phyloP scores from a whole-genome alignment of 1,140 invertebrate species.

The Battus philenor region DNA sequence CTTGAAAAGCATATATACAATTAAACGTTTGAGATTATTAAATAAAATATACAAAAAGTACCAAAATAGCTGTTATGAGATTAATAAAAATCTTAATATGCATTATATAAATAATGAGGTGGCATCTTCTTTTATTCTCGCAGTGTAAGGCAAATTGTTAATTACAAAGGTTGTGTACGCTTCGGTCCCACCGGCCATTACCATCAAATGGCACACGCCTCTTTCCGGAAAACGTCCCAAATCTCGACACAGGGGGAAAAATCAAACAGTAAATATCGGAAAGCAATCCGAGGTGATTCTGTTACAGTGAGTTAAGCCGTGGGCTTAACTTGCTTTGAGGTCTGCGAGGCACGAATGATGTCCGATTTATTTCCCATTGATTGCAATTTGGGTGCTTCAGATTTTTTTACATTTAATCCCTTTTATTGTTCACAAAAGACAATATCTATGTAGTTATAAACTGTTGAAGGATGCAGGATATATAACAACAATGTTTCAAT shows the following conservation, averaged over 20 bases:
- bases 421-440: no score
- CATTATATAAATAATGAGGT: constrained; percentile 53
- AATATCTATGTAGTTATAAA: no score
- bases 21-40: no score
- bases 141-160: constrained; percentile 56
- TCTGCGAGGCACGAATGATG: constrained; percentile 1
- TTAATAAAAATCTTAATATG: no score
- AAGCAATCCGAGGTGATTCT: constrained; percentile 72
- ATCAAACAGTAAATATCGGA: constrained; percentile 74
- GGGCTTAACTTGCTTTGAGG: constrained; percentile 25
- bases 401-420: no score
- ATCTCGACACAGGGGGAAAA: constrained; percentile 62
- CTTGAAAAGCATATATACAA: no score
- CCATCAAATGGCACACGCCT: constrained; percentile 56
- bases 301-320: constrained; percentile 67
- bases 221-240: constrained; percentile 59
- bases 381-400: constrained; percentile 1
- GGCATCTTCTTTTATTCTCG: no score
- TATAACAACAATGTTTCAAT: no score
- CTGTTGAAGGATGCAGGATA: no score
- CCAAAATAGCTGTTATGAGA: no score
- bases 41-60: no score
- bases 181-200: constrained; percentile 48
- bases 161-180: constrained; percentile 59
- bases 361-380: constrained; percentile 14